Percentiles rank a stretch among this genome's conserved stretches.
These are phyloP conservation scores for Phrynocephalus vlangalii DNA, from an alignment of 2,797 vertebrate species.

Conservation along the genomic window DNA sequence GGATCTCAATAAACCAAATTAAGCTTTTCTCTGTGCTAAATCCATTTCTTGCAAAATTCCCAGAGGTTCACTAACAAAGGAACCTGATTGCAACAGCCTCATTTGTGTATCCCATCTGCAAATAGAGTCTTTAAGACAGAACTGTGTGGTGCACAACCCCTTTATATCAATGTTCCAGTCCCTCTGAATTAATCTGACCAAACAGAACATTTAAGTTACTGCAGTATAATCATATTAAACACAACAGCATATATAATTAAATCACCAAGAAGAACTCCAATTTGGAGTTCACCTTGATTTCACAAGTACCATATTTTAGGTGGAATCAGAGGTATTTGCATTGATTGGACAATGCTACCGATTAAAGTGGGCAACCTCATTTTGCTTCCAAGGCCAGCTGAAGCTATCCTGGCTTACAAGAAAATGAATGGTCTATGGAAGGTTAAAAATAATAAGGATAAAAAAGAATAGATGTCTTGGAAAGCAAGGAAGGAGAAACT, in stretches of 20 bases:
- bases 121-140: neutral
- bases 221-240: constrained; percentile 48
- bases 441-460: too few relatives aligned
- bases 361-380: too few relatives aligned
- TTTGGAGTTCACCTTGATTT: too few relatives aligned
- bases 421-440: too few relatives aligned
- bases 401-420: too few relatives aligned
- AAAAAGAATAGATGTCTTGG: too few relatives aligned
- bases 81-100: too few relatives aligned
- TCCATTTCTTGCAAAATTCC: neutral
- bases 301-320: too few relatives aligned
- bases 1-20: neutral
- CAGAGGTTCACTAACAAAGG: neutral
- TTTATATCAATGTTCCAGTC: constrained; percentile 20
- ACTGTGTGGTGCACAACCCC: neutral
- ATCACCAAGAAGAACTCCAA: constrained; percentile 44
- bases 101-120: neutral
- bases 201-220: constrained; percentile 44
- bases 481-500: too few relatives aligned
- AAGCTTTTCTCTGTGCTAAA: neutral
- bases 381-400: too few relatives aligned
- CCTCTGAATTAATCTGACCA: constrained; percentile 41
- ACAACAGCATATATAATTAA: constrained; percentile 66
- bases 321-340: too few relatives aligned
- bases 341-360: too few relatives aligned